Percentiles rank a stretch among this genome's conserved stretches.
Conservation (phyloP, 1,140 invertebrate species). For the Zaprionus kolodkinae region DNA sequence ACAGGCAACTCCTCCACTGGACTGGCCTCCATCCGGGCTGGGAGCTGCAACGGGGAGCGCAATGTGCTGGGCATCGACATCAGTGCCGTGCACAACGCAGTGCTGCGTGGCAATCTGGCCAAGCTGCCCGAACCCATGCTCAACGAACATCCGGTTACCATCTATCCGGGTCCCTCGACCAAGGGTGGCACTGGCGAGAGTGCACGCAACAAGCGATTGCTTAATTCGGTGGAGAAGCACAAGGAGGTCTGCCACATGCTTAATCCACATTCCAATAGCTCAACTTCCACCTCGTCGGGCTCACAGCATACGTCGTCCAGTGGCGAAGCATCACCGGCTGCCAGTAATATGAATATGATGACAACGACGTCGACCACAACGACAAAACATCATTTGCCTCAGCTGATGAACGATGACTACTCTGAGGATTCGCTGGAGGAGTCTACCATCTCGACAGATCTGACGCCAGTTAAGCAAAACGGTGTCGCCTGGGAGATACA, state of each 20-base stretch:
- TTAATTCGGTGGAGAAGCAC: constrained; percentile 89
- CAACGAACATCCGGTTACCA: constrained; percentile 87
- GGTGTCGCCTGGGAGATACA: constrained; percentile 94
- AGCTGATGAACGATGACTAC: constrained; percentile 85
- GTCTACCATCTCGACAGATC: constrained; percentile 86
- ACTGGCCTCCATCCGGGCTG: constrained; percentile 45
- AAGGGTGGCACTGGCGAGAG: constrained; percentile 45
- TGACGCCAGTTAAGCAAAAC: constrained; percentile 88
- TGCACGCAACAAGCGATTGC: constrained; percentile 85
- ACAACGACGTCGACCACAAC: neutral
- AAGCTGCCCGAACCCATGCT: constrained; percentile 80
- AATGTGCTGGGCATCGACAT: constrained; percentile 82
- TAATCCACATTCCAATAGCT: constrained; percentile 69
- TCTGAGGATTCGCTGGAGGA: constrained; percentile 92
- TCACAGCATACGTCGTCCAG: constrained; percentile 67
- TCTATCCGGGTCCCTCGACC: constrained; percentile 85
- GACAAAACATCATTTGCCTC: constrained; percentile 27
- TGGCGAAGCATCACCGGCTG: constrained; percentile 63
- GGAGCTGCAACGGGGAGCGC: constrained; percentile 77
- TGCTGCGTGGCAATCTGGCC: constrained; percentile 76
- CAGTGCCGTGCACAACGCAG: constrained; percentile 83
- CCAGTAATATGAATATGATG: constrained; percentile 60
- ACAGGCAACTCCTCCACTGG: constrained; percentile 42
- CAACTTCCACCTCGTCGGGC: constrained; percentile 62
- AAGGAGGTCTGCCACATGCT: constrained; percentile 89